phyloP scores from a whole-genome alignment of 35 echinoderm and acorn worm species.

The Chiridota heheva region DNA sequence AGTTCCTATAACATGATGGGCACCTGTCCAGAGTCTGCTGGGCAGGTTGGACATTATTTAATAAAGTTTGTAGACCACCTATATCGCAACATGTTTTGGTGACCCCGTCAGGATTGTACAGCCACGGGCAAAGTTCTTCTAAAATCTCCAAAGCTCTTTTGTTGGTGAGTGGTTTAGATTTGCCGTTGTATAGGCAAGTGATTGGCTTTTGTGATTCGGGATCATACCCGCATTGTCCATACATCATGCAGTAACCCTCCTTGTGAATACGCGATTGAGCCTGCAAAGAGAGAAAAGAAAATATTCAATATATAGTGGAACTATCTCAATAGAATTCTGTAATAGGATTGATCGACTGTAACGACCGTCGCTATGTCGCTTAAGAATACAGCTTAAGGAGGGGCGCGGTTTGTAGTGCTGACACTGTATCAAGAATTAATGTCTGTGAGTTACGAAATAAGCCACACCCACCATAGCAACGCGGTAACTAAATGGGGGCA shows the following conservation, averaged over 20 bases:
- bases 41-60: slow-evolving; percentile 48
- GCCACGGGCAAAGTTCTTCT: slow-evolving; percentile 72
- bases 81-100: slow-evolving; percentile 76
- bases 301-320: too few species aligned
- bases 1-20: slow-evolving; percentile 89
- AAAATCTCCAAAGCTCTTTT: slow-evolving; percentile 57
- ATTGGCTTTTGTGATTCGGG: slow-evolving; percentile 24
- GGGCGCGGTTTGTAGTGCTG: too few species aligned
- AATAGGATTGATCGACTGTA: too few species aligned
- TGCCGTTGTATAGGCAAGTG: slow-evolving; percentile 82
- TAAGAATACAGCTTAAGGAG: too few species aligned
- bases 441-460: too few species aligned
- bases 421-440: too few species aligned
- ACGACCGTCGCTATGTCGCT: too few species aligned
- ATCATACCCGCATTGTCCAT: slow-evolving; percentile 69
- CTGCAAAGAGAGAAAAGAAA: neutral
- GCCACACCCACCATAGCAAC: too few species aligned
- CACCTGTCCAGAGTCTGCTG: slow-evolving; percentile 72
- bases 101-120: slow-evolving; percentile 34
- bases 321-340: too few species aligned
- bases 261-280: slow-evolving; percentile 28
- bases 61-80: slow-evolving; percentile 55
- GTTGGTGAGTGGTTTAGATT: slow-evolving; percentile 53
- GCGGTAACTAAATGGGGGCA: too few species aligned
- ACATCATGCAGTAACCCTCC: slow-evolving; percentile 75